Percentiles rank a stretch among this genome's conserved stretches.
These are phyloP conservation scores for Ectemnius continuus DNA, from an alignment of 2,888 invertebrate genomes.

Conservation along the genomic window DNA sequence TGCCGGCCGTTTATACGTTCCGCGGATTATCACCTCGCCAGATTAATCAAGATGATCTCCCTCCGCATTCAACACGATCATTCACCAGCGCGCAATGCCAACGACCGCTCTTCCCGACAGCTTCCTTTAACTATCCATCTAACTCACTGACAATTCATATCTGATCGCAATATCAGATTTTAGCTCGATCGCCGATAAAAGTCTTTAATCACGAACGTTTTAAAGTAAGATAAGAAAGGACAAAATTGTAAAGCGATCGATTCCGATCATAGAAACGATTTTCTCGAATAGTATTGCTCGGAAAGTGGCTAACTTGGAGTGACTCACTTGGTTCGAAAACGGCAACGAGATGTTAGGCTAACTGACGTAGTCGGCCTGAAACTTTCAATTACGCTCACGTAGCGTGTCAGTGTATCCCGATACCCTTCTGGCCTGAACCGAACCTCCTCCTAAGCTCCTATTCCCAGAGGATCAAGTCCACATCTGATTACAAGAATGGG, in stretches of 20 bases:
- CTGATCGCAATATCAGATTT: too few relatives aligned
- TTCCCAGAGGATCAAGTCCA: conserved; percentile 63
- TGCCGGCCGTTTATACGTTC: conserved; percentile 36
- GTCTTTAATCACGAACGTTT: background rate
- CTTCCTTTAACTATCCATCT: too few relatives aligned
- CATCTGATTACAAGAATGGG: conserved; percentile 69
- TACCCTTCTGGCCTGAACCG: conserved; percentile 42
- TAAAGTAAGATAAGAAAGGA: background rate
- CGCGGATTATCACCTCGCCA: conserved; percentile 46
- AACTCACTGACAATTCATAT: too few relatives aligned
- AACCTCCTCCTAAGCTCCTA: conserved; percentile 55
- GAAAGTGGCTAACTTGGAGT: too few relatives aligned
- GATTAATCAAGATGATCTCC: conserved; percentile 51
- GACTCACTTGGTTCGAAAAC: conserved; percentile 26
- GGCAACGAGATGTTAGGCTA: conserved; percentile 23
- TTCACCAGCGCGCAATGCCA: conserved; percentile 22
- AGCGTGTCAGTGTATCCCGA: conserved; percentile 56
- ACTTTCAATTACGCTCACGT: conserved; percentile 63
- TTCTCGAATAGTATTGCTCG: background rate
- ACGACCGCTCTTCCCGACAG: conserved; percentile 21
- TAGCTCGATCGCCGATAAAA: background rate
- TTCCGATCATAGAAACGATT: conserved; percentile 26
- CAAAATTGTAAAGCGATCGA: background rate
- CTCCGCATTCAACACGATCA: conserved; percentile 43
- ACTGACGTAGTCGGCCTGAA: conserved; percentile 36